Evolutionary conservation across 2,888 invertebrate species (phyloP).

Genomic region (Drosophila neonasuta): DNA sequence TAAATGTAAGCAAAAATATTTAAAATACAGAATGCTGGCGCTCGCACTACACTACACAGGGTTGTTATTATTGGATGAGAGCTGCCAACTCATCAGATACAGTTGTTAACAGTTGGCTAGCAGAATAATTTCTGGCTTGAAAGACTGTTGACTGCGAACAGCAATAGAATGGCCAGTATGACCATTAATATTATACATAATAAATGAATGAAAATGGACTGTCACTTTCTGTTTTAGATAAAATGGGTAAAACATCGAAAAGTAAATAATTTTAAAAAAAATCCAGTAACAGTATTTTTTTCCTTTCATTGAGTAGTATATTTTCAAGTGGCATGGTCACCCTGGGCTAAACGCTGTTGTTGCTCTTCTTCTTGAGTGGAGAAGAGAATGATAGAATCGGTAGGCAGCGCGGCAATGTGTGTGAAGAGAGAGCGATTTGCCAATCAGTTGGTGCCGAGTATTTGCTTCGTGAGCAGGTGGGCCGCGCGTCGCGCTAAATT

Average conservation of each 20-base stretch:
- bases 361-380: constrained; percentile 4
- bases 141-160: not conserved
- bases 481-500: constrained; percentile 43
- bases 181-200: constrained; percentile 9
- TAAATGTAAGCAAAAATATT: not conserved
- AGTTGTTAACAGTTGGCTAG: constrained; percentile 9
- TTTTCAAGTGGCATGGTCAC: not conserved
- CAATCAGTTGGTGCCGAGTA: constrained; percentile 56
- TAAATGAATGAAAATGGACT: too few species aligned
- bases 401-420: not conserved
- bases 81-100: constrained; percentile 23
- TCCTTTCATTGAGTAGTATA: not conserved
- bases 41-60: not conserved
- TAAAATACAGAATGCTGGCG: not conserved
- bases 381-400: constrained; percentile 9
- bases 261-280: too few species aligned
- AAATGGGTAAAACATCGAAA: too few species aligned
- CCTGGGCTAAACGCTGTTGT: constrained; percentile 22
- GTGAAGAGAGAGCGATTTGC: constrained; percentile 27
- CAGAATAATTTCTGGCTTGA: not conserved
- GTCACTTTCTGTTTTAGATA: too few species aligned
- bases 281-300: not conserved
- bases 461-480: constrained; percentile 64
- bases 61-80: not conserved
- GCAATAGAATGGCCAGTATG: constrained; percentile 8